A percentile compares a stretch with the other conserved stretches of the same genome.
Evolutionary conservation across 2,113 vertebrate species (phyloP).

Genomic region (Cavia aperea): DNA sequence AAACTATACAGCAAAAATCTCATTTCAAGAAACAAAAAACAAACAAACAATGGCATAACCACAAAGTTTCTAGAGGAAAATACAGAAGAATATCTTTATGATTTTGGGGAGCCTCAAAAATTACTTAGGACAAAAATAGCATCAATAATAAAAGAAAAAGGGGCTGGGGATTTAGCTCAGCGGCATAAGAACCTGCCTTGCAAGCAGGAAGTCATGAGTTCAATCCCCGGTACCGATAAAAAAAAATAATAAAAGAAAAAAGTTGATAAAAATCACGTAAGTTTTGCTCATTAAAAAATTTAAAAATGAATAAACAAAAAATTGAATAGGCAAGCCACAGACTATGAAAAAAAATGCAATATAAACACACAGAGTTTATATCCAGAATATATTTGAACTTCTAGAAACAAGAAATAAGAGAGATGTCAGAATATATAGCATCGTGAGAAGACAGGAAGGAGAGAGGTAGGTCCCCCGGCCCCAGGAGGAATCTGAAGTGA

Average conservation of each 20-base stretch:
- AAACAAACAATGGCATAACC: background rate
- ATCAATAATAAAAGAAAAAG: background rate
- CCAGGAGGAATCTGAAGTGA: too few relatives aligned
- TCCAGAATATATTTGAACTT: background rate
- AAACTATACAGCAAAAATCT: too few relatives aligned
- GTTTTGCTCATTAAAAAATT: background rate
- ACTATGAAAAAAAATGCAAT: background rate
- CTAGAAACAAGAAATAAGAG: background rate
- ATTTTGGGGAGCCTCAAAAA: background rate
- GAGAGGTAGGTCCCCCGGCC: too few relatives aligned
- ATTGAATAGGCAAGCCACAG: background rate
- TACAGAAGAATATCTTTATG: background rate
- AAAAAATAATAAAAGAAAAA: background rate
- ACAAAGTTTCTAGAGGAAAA: constrained; percentile 24
- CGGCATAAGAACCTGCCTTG: too few relatives aligned
- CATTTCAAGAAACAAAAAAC: background rate
- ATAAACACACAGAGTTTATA: background rate
- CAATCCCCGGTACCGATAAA: too few relatives aligned
- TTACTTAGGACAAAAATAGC: constrained; percentile 7
- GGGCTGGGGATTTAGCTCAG: too few relatives aligned
- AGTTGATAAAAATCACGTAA: background rate
- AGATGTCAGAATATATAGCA: too few relatives aligned
- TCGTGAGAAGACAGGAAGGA: too few relatives aligned
- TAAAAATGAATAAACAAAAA: background rate
- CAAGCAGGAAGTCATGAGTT: too few relatives aligned